These are phyloP conservation scores for Pilophorus perplexus DNA, from an alignment of 2,888 invertebrate genomes.

Conservation along the genomic window DNA sequence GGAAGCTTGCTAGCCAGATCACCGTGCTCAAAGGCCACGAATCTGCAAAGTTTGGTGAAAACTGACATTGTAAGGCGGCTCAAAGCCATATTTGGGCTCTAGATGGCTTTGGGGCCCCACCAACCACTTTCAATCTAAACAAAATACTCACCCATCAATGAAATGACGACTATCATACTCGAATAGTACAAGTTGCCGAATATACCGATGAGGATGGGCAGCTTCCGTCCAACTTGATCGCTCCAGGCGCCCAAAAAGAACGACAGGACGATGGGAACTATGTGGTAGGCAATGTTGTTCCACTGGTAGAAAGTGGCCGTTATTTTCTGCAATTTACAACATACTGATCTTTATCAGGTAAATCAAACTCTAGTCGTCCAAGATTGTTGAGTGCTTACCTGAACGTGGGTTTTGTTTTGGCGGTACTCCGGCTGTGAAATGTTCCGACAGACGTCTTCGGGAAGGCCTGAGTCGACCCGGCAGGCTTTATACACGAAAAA, in stretches of 20 bases:
- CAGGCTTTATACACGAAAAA: conserved; percentile 77
- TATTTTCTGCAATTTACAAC: conserved; percentile 58
- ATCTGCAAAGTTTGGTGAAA: conserved; percentile 50
- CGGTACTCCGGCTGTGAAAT: conserved; percentile 58
- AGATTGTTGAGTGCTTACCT: conserved; percentile 55
- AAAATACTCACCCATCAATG: conserved; percentile 57
- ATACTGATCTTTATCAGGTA: background rate
- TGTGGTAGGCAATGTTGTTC: conserved; percentile 71
- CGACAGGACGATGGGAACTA: conserved; percentile 71
- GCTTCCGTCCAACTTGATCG: conserved; percentile 73
- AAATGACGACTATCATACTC: conserved; percentile 69
- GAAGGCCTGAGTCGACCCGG: conserved; percentile 67
- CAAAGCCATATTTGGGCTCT: too few relatives aligned
- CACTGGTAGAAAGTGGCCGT: conserved; percentile 74
- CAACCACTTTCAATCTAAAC: background rate
- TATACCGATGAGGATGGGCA: conserved; percentile 69
- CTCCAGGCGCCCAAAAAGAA: conserved; percentile 80
- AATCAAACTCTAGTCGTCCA: background rate
- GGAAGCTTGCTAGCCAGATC: conserved; percentile 72
- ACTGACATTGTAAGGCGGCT: too few relatives aligned
- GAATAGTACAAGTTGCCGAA: conserved; percentile 74
- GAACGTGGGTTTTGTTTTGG: conserved; percentile 65
- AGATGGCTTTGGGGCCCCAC: background rate
- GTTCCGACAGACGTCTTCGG: conserved; percentile 65
- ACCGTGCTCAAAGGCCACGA: conserved; percentile 73